Base-by-base conservation (phyloP, 2,797 vertebrate genomes). In the Echiichthys vipera region DNA sequence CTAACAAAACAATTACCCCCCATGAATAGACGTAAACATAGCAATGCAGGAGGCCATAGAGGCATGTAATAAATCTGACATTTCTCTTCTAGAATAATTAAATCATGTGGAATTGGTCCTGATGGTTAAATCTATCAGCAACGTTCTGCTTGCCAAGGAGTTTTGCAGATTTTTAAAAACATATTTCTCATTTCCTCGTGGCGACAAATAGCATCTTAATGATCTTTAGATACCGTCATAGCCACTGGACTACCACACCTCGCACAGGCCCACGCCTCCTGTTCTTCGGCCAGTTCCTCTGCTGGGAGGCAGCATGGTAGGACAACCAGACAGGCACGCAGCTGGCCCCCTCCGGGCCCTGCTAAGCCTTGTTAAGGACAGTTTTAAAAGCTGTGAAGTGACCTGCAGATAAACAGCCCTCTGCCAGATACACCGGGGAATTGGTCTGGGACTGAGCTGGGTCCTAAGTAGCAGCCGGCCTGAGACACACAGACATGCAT, bases 321-420 rank as follows among this genome's bases (percentile, higher is more conserved):
- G 84, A 78, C 84, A 69, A 80, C 61, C 81, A 85, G 84, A 89
- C 84, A 78, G 74, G 72, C 83, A 66, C 84, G 61, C 91, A 91
- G 90, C 90, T 90, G 88, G 84, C 84, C 86, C 86, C 85, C 78
- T 74, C 79, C 32, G 67, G 88, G 84, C 77, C 87, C 77, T 58
- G 88, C 89, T 91, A 93, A 94, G 87, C 84, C 91, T 91, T 81
- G 87, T 93, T 95, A 93, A 93, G 92, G 90, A 89, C 89, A 90
- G 86, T 92, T 95, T 94, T 94, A 94, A 94, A 94, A 94, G 94
- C 94, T 94, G 93, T 92, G 92, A 95, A 94, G 87, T 94, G 93
- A 94, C 93, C 94, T 93, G 90, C 91, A 93, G 92, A 93, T 93
- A 93, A 93, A 93, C 92, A 93, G 91, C 90, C 91, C 89, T 88